Conservation (phyloP, 2,888 invertebrate species). For the Hymenopus coronatus region DNA sequence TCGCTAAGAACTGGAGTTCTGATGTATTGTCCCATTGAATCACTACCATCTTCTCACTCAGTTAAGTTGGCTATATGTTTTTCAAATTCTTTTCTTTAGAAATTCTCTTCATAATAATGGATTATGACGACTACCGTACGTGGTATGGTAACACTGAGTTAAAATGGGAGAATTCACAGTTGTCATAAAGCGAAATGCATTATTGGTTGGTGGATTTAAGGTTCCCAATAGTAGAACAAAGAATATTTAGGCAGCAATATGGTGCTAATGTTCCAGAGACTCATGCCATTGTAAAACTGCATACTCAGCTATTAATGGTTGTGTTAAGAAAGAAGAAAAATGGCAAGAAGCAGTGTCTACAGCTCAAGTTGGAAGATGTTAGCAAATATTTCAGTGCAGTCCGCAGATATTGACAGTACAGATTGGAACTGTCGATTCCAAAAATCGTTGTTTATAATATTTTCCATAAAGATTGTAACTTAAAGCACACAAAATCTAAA, state of each 20-base stretch:
- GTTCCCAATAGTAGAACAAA: background rate
- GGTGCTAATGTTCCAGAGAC: background rate
- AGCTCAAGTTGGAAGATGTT: no score
- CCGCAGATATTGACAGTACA: no score
- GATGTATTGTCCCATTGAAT: background rate
- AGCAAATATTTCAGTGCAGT: no score
- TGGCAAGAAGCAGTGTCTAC: no score
- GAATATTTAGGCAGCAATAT: background rate
- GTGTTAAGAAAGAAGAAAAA: background rate
- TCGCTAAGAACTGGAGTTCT: no score
- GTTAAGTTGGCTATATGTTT: background rate
- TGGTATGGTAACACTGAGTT: background rate
- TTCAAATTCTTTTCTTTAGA: background rate
- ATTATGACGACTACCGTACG: background rate
- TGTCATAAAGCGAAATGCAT: background rate
- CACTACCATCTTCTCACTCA: background rate
- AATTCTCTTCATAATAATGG: background rate
- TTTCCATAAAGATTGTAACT: no score
- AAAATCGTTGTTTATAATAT: no score
- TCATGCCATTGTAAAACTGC: no score
- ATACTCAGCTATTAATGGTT: no score
- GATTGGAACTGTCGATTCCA: no score
- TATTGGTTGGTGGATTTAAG: background rate
- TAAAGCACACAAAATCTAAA: no score
- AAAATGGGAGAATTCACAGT: background rate